Evolutionary conservation across 2,113 vertebrate species (phyloP), one percentile per base, ranked within the genome.

Genomic region (Mungos mungo): DNA sequence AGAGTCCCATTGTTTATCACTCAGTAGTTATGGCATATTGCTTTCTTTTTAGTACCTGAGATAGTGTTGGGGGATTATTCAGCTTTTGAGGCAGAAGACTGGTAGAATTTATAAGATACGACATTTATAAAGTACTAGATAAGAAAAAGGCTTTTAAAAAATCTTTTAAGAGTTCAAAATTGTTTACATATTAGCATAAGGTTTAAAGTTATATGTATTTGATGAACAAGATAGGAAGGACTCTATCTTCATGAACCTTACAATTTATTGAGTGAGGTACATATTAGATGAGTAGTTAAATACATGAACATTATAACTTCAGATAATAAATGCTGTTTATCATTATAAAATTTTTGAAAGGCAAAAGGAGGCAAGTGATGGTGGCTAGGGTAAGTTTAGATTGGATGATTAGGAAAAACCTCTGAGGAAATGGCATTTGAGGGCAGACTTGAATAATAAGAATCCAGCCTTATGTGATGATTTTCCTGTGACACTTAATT

Each of bases 121-220:
- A 27, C 54, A 79, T 77, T 95, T 88, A 69, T 52, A 95, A 93
- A 95, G 71, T 93, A 25, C 23, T 84, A 92, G 93, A 35, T 68
- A 88, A 79, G 11, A 71, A 66, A 95, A 77, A 9, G 15, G 0
- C 71, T 87, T 71, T 90, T 50, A 35, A 69, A 60, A 35, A 69
- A 60, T 35, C n/a, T 77, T 90, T 47, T 13, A 90, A 63, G 27
- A 60, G 38, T 86, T 92, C 50, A 85, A 33, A 89, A 52, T 6
- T 95, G 2, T 89, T 72, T 84, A 65, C 76, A 72, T 86, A 72
- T 84, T 86, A 74, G 41, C 23, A 25, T 77, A 69, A 77, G 18
- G 33, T 71, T 80, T 86, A 65, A 87, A 81, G 57, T 92, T 69
- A 47, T 27, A 7, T 86, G 33, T 41, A 81, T 33, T 63, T 87